phyloP scores from a whole-genome alignment of 2,888 invertebrate genomes.

The Terebella lapidaria region DNA sequence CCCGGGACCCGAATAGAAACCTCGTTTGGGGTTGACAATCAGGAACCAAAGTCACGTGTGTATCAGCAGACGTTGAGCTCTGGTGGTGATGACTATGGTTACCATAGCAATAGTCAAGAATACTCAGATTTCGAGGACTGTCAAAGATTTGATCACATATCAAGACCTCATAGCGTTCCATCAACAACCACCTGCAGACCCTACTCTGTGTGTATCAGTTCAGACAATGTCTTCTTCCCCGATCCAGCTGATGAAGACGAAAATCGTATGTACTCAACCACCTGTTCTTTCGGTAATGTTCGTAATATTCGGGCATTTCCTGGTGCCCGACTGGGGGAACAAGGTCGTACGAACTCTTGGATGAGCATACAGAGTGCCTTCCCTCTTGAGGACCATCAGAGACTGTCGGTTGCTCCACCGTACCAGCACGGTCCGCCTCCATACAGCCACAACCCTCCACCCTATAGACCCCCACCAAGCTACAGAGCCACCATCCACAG shows the following conservation, averaged over 20 bases:
- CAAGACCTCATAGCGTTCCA: not conserved
- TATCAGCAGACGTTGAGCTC: not conserved
- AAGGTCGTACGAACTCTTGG: not conserved
- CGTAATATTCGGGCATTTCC: not conserved
- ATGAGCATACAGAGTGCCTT: not conserved
- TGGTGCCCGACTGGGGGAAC: not conserved
- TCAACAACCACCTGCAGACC: not conserved
- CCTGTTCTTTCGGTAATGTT: not conserved
- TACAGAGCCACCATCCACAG: slow-evolving; percentile 5
- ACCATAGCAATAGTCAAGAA: not conserved
- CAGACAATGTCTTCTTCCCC: not conserved
- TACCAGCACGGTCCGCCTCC: not conserved
- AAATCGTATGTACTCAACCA: not conserved
- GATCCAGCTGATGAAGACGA: not conserved
- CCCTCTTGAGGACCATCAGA: not conserved
- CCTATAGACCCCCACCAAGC: slow-evolving; percentile 21
- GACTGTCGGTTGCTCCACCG: not conserved
- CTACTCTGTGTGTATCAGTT: not conserved
- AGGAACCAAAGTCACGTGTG: not conserved
- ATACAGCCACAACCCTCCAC: slow-evolving; percentile 14
- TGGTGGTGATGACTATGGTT: not conserved
- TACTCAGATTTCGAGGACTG: not conserved
- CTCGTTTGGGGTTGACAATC: not conserved
- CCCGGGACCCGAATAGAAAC: not conserved
- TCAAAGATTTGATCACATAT: no score